Evolutionary conservation across 2,888 invertebrate genomes (phyloP).

Genomic region (Chymomyza amoena): DNA sequence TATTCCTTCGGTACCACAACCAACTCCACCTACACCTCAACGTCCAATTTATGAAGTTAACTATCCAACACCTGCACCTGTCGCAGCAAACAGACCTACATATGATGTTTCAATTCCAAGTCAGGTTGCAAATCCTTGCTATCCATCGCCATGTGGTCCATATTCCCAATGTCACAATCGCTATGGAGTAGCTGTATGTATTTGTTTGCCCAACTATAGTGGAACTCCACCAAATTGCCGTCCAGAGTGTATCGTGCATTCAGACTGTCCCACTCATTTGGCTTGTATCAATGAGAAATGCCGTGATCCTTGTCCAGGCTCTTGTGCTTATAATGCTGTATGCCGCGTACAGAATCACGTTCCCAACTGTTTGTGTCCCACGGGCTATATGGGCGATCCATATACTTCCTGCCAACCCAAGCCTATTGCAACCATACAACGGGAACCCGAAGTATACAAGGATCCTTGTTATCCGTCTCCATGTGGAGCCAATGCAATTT

Average conservation of each 20-base stretch:
- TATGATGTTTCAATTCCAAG: slow-evolving; percentile 38
- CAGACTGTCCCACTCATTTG: slow-evolving; percentile 80
- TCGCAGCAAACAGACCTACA: slow-evolving; percentile 17
- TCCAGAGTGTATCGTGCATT: slow-evolving; percentile 81
- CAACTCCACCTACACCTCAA: background rate
- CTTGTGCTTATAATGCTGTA: slow-evolving; percentile 85
- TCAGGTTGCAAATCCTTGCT: slow-evolving; percentile 79
- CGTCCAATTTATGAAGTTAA: background rate
- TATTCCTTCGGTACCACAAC: slow-evolving; percentile 5
- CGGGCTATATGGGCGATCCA: slow-evolving; percentile 82
- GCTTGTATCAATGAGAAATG: slow-evolving; percentile 86
- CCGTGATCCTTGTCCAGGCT: slow-evolving; percentile 84
- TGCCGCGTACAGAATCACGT: slow-evolving; percentile 86
- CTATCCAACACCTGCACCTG: background rate
- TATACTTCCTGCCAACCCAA: slow-evolving; percentile 83
- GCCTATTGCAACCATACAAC: slow-evolving; percentile 76
- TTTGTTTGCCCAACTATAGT: slow-evolving; percentile 81
- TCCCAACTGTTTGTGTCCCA: slow-evolving; percentile 87
- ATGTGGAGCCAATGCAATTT: slow-evolving; percentile 80
- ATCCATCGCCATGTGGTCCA: slow-evolving; percentile 84
- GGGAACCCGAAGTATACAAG: slow-evolving; percentile 76
- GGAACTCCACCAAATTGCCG: slow-evolving; percentile 83
- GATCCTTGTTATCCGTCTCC: slow-evolving; percentile 80
- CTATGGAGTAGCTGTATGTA: slow-evolving; percentile 81
- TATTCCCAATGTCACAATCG: slow-evolving; percentile 85